These are phyloP conservation scores for Geotrupes spiniger DNA, from an alignment of 2,888 invertebrate genomes.

Conservation along the genomic window DNA sequence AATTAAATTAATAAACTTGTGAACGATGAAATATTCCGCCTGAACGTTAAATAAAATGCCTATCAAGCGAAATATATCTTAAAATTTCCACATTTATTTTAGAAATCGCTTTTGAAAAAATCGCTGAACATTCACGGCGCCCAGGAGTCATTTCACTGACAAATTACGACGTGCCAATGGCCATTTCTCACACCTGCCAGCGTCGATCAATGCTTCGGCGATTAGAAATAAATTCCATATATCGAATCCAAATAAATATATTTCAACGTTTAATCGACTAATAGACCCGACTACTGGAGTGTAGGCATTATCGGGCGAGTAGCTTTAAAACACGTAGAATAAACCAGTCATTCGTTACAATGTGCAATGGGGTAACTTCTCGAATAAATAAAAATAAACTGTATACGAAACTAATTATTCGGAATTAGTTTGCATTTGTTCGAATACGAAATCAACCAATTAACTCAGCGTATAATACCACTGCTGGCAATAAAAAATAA, in stretches of 20 bases:
- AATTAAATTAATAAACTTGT: too few relatives aligned
- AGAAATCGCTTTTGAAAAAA: neutral
- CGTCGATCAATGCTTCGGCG: neutral
- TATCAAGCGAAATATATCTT: too few relatives aligned
- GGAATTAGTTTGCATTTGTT: too few relatives aligned
- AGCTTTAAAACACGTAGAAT: neutral
- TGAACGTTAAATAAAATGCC: too few relatives aligned
- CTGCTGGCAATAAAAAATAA: too few relatives aligned
- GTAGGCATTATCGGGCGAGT: slow-evolving; percentile 12
- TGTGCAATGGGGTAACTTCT: too few relatives aligned
- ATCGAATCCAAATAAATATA: slow-evolving; percentile 12
- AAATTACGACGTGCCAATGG: neutral
- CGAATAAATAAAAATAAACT: too few relatives aligned
- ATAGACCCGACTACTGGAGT: slow-evolving; percentile 21
- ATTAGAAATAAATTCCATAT: neutral
- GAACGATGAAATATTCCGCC: too few relatives aligned
- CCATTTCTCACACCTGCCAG: neutral
- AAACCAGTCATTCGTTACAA: slow-evolving; percentile 1
- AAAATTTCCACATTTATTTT: slow-evolving; percentile 1
- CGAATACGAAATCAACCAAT: too few relatives aligned
- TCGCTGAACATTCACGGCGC: too few relatives aligned
- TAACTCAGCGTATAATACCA: too few relatives aligned
- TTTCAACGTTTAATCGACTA: slow-evolving; percentile 22
- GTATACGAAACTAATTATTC: too few relatives aligned
- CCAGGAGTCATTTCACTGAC: neutral